These are phyloP conservation scores for Bradynema listronoti DNA, from an alignment of 1,140 invertebrate species.

Conservation along the genomic window DNA sequence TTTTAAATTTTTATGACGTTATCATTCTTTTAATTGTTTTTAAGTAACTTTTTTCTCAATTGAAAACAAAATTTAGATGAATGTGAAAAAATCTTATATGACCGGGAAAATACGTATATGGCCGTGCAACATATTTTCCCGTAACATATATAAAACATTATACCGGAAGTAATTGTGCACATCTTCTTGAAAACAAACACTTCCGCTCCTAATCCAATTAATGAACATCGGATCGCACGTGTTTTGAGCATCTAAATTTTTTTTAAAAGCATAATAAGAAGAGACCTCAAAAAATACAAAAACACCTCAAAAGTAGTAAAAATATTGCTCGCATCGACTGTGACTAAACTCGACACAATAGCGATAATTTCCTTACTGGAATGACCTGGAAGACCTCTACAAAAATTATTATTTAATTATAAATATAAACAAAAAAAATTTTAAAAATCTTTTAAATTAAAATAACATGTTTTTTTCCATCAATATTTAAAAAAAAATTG, in stretches of 20 bases:
- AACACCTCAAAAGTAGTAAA: constrained; percentile 13
- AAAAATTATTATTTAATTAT: no score
- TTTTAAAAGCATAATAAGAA: background rate
- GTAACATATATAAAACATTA: background rate
- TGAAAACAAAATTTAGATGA: no score
- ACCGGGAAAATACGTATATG: no score
- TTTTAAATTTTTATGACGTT: background rate
- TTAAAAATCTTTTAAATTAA: no score
- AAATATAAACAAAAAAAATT: background rate
- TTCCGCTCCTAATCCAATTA: constrained; percentile 26
- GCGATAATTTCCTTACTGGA: constrained; percentile 31
- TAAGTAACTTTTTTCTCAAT: no score
- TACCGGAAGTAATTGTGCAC: constrained; percentile 22
- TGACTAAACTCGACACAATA: constrained; percentile 19
- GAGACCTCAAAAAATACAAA: background rate
- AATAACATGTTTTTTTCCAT: background rate
- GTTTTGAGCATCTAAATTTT: constrained; percentile 26
- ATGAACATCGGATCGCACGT: constrained; percentile 24
- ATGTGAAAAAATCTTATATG: no score
- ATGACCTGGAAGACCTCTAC: constrained; percentile 21
- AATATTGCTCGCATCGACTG: constrained; percentile 19
- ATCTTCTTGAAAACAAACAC: constrained; percentile 28
- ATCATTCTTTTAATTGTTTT: constrained; percentile 8
- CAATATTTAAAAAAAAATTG: constrained; percentile 20
- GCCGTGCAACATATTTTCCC: no score